phyloP scores from a whole-genome alignment of 2,797 vertebrate genomes.

The Lerista edwardsae region DNA sequence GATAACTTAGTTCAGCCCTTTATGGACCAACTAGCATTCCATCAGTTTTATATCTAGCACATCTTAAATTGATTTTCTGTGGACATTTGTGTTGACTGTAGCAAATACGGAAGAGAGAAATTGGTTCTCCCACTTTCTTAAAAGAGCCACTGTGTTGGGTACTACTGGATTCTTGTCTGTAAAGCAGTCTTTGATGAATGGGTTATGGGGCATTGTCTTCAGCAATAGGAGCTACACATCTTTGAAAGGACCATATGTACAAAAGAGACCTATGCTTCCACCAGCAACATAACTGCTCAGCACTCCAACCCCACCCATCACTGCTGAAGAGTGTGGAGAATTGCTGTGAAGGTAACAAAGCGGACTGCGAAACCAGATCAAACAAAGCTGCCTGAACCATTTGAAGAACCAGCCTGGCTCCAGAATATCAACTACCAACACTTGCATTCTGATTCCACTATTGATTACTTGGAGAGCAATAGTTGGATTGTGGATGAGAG shows the following conservation, averaged over 20 bases:
- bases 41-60: conserved; percentile 98
- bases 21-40: conserved; percentile 94
- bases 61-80: conserved; percentile 52
- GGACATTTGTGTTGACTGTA: conserved; percentile 71
- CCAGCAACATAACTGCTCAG: conserved; percentile 62
- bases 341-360: conserved; percentile 58
- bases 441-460: conserved; percentile 34
- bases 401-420: conserved; percentile 46
- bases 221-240: conserved; percentile 37
- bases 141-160: conserved; percentile 63
- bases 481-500: conserved; percentile 43
- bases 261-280: conserved; percentile 60
- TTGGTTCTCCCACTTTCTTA: conserved; percentile 64
- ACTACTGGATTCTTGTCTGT: conserved; percentile 51
- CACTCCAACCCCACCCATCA: conserved; percentile 36
- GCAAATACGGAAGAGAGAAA: conserved; percentile 61
- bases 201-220: conserved; percentile 49
- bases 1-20: conserved; percentile 97
- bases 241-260: conserved; percentile 57
- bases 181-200: conserved; percentile 49
- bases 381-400: conserved; percentile 42
- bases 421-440: conserved; percentile 45
- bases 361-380: conserved; percentile 50
- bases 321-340: conserved; percentile 64
- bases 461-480: conserved; percentile 31